Conservation (phyloP, 2,888 invertebrate genomes). For the Hofmannophila pseudospretella region DNA sequence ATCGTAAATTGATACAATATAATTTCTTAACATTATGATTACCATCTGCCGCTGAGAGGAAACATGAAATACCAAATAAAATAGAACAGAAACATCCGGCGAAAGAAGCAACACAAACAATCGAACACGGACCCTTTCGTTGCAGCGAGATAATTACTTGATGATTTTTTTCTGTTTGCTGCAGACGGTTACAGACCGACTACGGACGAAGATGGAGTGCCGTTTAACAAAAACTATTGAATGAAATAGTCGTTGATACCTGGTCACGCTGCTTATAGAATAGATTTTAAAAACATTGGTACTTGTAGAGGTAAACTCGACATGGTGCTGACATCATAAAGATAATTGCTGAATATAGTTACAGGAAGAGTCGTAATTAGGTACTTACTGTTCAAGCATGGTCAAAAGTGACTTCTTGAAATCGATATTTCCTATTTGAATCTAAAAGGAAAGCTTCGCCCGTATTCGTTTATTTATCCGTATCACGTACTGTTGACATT, state of each 20-base stretch:
- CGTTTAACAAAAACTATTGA: constrained; percentile 27
- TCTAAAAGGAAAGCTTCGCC: constrained; percentile 4
- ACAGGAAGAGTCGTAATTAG: no score
- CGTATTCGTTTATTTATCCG: constrained; percentile 12
- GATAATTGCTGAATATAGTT: no score
- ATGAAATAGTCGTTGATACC: constrained; percentile 25
- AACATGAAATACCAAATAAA: constrained; percentile 32
- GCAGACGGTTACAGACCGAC: constrained; percentile 23
- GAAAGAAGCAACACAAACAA: constrained; percentile 64
- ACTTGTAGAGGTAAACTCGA: no score
- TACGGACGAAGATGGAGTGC: constrained; percentile 35
- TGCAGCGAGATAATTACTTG: constrained; percentile 55
- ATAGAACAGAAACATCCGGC: constrained; percentile 57
- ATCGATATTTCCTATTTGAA: background rate
- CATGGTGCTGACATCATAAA: no score
- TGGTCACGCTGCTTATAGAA: constrained; percentile 3
- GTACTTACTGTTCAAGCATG: no score
- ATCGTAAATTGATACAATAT: background rate
- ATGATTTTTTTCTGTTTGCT: constrained; percentile 29
- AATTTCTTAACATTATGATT: constrained; percentile 3
- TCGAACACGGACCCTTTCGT: constrained; percentile 48
- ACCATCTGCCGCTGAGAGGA: constrained; percentile 10
- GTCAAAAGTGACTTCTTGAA: no score
- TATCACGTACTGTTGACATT: constrained; percentile 20
- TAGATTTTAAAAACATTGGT: no score